Conservation (phyloP, 2,888 invertebrate genomes). For the Fragum whitleyi region DNA sequence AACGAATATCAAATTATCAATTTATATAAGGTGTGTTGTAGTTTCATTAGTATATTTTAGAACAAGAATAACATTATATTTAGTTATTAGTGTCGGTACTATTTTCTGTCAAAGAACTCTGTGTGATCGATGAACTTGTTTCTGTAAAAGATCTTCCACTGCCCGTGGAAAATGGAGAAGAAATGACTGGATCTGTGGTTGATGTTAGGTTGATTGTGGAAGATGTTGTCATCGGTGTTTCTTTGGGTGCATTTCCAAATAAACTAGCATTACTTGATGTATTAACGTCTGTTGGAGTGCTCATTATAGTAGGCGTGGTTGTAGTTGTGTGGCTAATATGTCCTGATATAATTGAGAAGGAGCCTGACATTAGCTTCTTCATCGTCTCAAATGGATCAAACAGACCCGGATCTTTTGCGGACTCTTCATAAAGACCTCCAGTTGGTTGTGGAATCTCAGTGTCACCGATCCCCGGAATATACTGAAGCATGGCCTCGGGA, state of each 20-base stretch:
- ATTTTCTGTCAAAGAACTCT: no score
- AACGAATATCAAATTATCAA: no score
- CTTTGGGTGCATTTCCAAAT: not conserved
- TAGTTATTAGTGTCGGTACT: no score
- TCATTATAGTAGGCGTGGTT: not conserved
- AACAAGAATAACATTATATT: no score
- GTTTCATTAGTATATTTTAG: no score
- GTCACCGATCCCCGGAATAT: conserved; percentile 36
- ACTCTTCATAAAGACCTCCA: not conserved
- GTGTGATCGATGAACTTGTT: not conserved
- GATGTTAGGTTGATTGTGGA: not conserved
- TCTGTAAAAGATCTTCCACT: not conserved
- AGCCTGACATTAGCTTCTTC: not conserved
- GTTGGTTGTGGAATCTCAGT: not conserved
- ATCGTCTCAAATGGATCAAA: conserved; percentile 12
- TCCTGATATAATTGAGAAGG: not conserved
- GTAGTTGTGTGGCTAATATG: not conserved
- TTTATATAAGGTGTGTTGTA: no score
- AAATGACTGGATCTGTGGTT: not conserved
- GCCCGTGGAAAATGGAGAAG: not conserved
- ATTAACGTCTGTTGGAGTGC: not conserved
- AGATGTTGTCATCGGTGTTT: not conserved
- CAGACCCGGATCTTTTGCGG: not conserved
- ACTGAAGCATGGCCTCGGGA: conserved; percentile 28
- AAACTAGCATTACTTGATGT: not conserved